A percentile compares a stretch with the other conserved stretches of the same genome.
Evolutionary conservation across 2,113 vertebrate species (phyloP).

Genomic region (Chloroceryle aenea): DNA sequence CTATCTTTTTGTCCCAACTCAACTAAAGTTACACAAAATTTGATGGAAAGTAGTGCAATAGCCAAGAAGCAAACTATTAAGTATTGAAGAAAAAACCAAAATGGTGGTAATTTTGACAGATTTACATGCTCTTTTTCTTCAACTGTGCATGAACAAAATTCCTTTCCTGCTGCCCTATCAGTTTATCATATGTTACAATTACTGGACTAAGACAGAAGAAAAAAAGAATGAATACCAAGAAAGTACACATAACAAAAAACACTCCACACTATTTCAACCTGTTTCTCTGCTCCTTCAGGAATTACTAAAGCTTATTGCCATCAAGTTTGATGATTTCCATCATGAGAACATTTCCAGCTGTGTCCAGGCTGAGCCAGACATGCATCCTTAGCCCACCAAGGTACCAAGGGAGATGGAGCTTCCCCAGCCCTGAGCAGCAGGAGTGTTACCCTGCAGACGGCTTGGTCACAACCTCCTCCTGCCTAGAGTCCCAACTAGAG

Average conservation of each 20-base stretch:
- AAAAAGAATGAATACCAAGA: neutral
- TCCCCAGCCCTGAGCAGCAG: neutral
- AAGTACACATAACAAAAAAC: neutral
- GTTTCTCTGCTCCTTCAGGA: neutral
- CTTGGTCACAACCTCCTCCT: neutral
- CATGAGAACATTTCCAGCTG: neutral
- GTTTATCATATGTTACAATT: neutral
- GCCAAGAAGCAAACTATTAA: neutral
- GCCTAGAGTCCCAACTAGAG: rapidly evolving
- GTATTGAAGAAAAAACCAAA: neutral
- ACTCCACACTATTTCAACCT: neutral
- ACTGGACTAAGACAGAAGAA: neutral
- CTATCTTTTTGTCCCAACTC: neutral
- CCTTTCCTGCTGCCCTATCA: neutral
- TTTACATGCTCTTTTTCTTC: neutral
- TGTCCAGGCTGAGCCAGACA: neutral
- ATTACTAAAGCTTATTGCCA: neutral
- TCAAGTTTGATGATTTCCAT: neutral
- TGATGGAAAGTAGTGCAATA: neutral
- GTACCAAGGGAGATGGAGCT: neutral
- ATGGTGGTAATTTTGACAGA: neutral
- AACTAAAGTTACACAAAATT: neutral
- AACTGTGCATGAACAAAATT: neutral
- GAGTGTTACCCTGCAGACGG: neutral
- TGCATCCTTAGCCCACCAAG: neutral